These are phyloP conservation scores for Drosophila lini DNA, from an alignment of 1,140 invertebrate genomes.

Conservation along the genomic window DNA sequence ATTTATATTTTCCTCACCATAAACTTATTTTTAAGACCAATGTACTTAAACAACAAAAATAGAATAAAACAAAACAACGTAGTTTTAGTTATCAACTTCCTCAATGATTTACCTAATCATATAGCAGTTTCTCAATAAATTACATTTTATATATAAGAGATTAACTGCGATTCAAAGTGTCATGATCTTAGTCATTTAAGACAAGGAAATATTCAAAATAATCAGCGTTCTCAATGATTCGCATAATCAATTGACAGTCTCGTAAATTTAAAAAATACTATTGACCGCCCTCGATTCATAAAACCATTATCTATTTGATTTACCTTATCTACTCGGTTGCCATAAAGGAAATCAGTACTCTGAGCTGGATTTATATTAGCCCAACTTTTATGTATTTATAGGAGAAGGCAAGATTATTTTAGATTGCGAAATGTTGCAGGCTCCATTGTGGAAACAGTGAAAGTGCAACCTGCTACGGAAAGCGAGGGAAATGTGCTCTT, in stretches of 20 bases:
- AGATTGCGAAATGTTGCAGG: conserved; percentile 1
- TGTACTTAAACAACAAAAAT: not conserved
- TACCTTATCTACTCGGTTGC: conserved; percentile 12
- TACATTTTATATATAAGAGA: not conserved
- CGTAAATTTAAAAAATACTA: conserved; percentile 16
- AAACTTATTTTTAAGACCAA: not conserved
- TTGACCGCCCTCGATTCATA: conserved; percentile 2
- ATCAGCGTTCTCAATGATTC: conserved; percentile 2
- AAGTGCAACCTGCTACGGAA: conserved; percentile 70
- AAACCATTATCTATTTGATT: conserved; percentile 25
- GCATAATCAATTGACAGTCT: not conserved
- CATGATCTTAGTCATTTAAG: conserved; percentile 4
- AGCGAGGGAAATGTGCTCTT: conserved; percentile 40
- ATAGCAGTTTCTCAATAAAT: not conserved
- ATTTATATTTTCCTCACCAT: not conserved
- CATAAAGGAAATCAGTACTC: conserved; percentile 8
- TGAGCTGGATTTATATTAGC: conserved; percentile 4
- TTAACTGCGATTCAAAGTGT: not conserved
- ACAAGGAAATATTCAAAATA: not conserved
- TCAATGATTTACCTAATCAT: not conserved
- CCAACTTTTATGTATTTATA: not conserved
- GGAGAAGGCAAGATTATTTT: not conserved
- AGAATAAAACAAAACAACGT: not conserved
- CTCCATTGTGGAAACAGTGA: conserved; percentile 57
- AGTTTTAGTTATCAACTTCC: not conserved